Base-by-base conservation (phyloP, 1,140 invertebrate species). In the Drosophila paulistorum region DNA sequence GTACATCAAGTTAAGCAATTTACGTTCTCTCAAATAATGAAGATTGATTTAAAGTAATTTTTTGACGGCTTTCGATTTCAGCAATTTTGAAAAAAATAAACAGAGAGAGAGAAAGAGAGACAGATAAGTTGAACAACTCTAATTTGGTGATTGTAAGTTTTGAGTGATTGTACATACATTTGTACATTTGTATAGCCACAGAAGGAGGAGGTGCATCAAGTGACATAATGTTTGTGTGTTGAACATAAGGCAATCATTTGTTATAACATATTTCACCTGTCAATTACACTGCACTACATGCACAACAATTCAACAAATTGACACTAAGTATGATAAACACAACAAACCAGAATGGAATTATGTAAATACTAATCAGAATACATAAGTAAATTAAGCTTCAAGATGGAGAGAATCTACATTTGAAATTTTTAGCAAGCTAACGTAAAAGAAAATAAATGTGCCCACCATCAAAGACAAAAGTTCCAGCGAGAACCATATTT, bases 91-190 rank as follows among this genome's bases (percentile, higher is more conserved):
- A 14, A 35, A 14, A 30, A 30, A 30, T 30, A 30, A 30, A 30
- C 6, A 30, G 5, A 30, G 30, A 30, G 30, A 30, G 30, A 30
- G 30, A 30, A 0, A 79, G 5, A 30, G 30, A 58, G n/a, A 2
- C 66, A 82, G 30, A 30, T 6, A 79, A 80, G 79, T 74, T 83
- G 84, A 74, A 80, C 77, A 89, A 89, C 79, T 87, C 84, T 77
- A 83, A 89, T 89, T 77, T 68, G 59, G 41, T 62, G 68, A 48
- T 67, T 51, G 45, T 45, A 61, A 76, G 65, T 63, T 54, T 67
- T 67, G 69, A 71, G 70, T 74, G 62, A 85, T 85, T 69, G 70
- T 66, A 60, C 68, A 58, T 51, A 82, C 68, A 48, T 17, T 87
- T 7, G 30, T 30, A 30, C 30, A 30, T 30, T 30, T 30, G 30